phyloP scores from a whole-genome alignment of 2,113 vertebrate genomes.

The Brachyistius frenatus region DNA sequence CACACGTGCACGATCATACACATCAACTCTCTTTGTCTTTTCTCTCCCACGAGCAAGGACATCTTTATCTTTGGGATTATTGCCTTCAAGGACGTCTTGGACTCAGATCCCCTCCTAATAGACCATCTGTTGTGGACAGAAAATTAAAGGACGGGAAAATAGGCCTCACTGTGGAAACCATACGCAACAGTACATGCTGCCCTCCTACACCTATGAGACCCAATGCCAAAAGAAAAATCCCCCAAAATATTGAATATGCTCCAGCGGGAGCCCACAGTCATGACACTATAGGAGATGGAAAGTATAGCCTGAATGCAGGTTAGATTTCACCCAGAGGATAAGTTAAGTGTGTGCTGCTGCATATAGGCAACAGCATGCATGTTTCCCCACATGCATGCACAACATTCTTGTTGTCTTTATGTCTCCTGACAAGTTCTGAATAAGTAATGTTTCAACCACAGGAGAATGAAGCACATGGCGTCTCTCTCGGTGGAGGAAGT shows the following conservation, averaged over 20 bases:
- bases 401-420: slow-evolving; percentile 31
- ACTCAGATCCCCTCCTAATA: slow-evolving; percentile 56
- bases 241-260: slow-evolving; percentile 24
- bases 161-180: slow-evolving; percentile 41
- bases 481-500: slow-evolving; percentile 59
- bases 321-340: slow-evolving; percentile 38
- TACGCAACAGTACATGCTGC: slow-evolving; percentile 18
- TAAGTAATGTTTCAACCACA: slow-evolving; percentile 63
- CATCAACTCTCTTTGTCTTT: slow-evolving; percentile 4
- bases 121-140: slow-evolving; percentile 69
- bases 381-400: slow-evolving; percentile 16
- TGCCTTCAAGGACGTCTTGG: slow-evolving; percentile 48
- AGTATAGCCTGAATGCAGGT: slow-evolving; percentile 25
- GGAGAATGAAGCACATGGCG: slow-evolving; percentile 35
- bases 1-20: background rate
- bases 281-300: slow-evolving; percentile 28
- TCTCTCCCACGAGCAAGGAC: slow-evolving; percentile 5
- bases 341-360: slow-evolving; percentile 15
- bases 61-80: slow-evolving; percentile 48
- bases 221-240: background rate
- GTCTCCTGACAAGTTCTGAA: slow-evolving; percentile 28
- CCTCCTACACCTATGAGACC: slow-evolving; percentile 16
- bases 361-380: slow-evolving; percentile 1
- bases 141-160: slow-evolving; percentile 39
- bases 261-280: slow-evolving; percentile 17